phyloP scores from a whole-genome alignment of 2,888 invertebrate species.

The Melolontha melolontha region DNA sequence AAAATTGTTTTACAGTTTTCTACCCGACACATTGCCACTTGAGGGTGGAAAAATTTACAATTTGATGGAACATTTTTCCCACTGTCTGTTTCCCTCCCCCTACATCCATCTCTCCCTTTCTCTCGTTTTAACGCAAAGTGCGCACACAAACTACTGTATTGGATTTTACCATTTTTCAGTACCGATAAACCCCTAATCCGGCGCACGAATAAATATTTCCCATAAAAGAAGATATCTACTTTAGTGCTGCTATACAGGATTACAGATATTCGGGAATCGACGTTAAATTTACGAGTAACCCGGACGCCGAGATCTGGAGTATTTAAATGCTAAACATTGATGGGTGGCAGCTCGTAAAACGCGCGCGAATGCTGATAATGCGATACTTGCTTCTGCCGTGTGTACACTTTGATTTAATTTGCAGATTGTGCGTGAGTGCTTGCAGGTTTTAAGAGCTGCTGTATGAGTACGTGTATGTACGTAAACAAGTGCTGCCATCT shows the following conservation, averaged over 20 bases:
- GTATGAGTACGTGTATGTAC: too few relatives aligned
- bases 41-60: conserved; percentile 60
- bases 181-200: conserved; percentile 62
- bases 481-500: too few relatives aligned
- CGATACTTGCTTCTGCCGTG: conserved; percentile 1
- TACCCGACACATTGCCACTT: neutral
- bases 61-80: conserved; percentile 57
- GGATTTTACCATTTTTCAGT: conserved; percentile 58
- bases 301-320: conserved; percentile 33
- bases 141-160: conserved; percentile 59
- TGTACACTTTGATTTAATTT: conserved; percentile 33
- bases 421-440: conserved; percentile 19
- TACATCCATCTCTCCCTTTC: neutral
- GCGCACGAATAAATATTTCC: conserved; percentile 61
- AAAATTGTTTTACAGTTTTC: too few relatives aligned
- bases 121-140: conserved; percentile 49
- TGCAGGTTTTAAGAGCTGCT: conserved; percentile 6
- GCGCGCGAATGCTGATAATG: conserved; percentile 34
- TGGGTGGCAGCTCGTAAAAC: conserved; percentile 35
- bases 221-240: conserved; percentile 60
- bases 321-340: conserved; percentile 41
- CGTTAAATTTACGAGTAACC: conserved; percentile 47
- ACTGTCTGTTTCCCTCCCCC: conserved; percentile 4
- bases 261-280: conserved; percentile 59
- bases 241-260: conserved; percentile 54